Evolutionary conservation across 2,888 invertebrate genomes (phyloP), one percentile per base, ranked within the genome.

Genomic region (Salticus scenicus): DNA sequence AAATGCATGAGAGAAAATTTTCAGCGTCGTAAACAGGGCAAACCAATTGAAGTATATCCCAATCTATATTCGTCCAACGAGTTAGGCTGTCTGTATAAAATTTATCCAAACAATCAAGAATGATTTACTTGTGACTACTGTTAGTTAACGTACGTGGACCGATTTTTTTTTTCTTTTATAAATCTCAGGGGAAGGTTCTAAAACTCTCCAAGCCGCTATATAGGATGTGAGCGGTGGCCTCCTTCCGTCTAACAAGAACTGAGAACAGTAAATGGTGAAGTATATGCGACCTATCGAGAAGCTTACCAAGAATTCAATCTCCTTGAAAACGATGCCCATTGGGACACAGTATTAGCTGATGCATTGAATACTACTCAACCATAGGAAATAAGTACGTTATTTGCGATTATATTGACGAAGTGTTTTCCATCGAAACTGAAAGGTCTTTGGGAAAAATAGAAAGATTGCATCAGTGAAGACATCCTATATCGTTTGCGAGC

Each of bases 321-420:
- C 30, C 74, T 89, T 8, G 87, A 89, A 71, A 74, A 89, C 87
- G 90, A 91, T 80, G 27, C 69, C 37, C 89, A 91, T 75, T 91
- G 89, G 47, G 47, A 47, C 7, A 47, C 2, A 2, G 2, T 17
- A 47, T 14, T 47, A 17, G 2, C 47, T 47, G 47, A 47, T 17
- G 47, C 17, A 47, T 2, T 17, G 2, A 17, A 12, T 17, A 10
- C 47, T 10, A 2, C 17, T 47, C n/a, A 17, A 12, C 2, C 47
- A 47, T 2, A 10, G 17, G 10, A 47, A 47, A 47, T 47, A 17
- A 10, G 47, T 2, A 47, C 12, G 2, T n/a, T 47, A 10, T 47
- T 47, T n/a, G 47, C 47, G 17, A 47, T 47, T 14, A 47, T 47
- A 17, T 47, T 47, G 17, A 10, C 47, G 17, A 47, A 2, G 17